These are phyloP conservation scores for Nudaria mundana DNA, from an alignment of 2,888 invertebrate species.

Conservation along the genomic window DNA sequence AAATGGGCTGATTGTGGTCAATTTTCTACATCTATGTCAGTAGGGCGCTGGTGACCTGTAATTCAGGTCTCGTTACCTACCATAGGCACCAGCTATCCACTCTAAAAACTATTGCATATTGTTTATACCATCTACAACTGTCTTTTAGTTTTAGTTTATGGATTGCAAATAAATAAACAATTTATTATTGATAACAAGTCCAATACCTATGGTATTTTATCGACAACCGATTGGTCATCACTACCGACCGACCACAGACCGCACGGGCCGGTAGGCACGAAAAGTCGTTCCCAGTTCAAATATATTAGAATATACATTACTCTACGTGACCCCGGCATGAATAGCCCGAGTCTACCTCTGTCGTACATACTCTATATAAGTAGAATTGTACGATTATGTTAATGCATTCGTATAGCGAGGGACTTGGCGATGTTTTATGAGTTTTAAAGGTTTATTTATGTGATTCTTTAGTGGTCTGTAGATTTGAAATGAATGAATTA, in stretches of 20 bases:
- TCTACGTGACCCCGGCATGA: conserved; percentile 76
- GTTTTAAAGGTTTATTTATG: neutral
- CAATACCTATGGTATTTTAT: too few relatives aligned
- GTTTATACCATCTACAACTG: too few relatives aligned
- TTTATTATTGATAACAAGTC: too few relatives aligned
- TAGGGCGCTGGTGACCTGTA: too few relatives aligned
- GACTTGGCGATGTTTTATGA: conserved; percentile 6
- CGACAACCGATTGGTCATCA: conserved; percentile 31
- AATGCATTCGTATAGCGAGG: conserved; percentile 15
- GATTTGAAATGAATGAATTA: neutral
- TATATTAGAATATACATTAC: conserved; percentile 82
- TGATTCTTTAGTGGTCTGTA: neutral
- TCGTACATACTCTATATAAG: conserved; percentile 10
- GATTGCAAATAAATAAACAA: too few relatives aligned
- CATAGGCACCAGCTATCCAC: too few relatives aligned
- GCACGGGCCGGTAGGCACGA: conserved; percentile 77
- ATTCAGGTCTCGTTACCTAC: too few relatives aligned
- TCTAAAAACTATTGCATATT: too few relatives aligned
- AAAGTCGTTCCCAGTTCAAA: conserved; percentile 77
- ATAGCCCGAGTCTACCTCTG: conserved; percentile 54
- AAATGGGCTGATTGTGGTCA: too few relatives aligned
- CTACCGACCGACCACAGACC: conserved; percentile 65
- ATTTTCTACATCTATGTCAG: too few relatives aligned
- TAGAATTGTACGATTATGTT: conserved; percentile 19
- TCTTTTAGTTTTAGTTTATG: too few relatives aligned